Percentiles rank a stretch among this genome's conserved stretches.
Evolutionary conservation across 2,797 vertebrate species (phyloP).

Genomic region (Paratrypauchen microcephalus): DNA sequence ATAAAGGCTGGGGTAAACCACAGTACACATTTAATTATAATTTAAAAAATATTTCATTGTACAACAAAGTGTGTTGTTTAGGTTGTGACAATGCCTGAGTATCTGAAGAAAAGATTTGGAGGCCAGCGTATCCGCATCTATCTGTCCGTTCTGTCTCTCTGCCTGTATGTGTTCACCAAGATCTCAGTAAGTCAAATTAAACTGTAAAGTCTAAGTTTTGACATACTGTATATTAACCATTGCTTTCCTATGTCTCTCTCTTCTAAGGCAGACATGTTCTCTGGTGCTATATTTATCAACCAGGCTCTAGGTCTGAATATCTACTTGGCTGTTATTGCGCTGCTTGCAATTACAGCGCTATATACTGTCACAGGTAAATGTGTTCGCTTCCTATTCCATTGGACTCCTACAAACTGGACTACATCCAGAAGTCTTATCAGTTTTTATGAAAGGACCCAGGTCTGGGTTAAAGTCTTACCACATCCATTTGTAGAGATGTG

Average conservation of each 20-base stretch:
- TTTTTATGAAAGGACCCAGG: slow-evolving; percentile 9
- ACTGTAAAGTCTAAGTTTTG: neutral
- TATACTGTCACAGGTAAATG: slow-evolving; percentile 90
- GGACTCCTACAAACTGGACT: neutral
- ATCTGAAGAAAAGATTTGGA: slow-evolving; percentile 90
- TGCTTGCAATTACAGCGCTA: slow-evolving; percentile 85
- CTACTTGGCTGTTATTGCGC: slow-evolving; percentile 85
- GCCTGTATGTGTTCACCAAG: slow-evolving; percentile 87
- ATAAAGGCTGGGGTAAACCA: slow-evolving; percentile 87
- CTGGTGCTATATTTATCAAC: slow-evolving; percentile 94
- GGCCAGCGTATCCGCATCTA: slow-evolving; percentile 91
- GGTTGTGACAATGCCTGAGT: slow-evolving; percentile 96
- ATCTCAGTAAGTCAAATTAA: slow-evolving; percentile 86
- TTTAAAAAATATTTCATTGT: neutral
- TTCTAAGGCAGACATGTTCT: slow-evolving; percentile 92
- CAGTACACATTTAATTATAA: slow-evolving; percentile 5
- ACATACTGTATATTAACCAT: neutral
- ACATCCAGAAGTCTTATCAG: slow-evolving; percentile 40
- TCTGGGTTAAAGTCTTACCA: slow-evolving; percentile 60
- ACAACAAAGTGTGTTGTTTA: slow-evolving; percentile 48
- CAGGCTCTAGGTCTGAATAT: slow-evolving; percentile 87
- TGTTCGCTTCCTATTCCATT: slow-evolving; percentile 7
- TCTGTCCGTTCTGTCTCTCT: slow-evolving; percentile 87
- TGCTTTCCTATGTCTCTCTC: neutral
- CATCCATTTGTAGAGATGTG: slow-evolving; percentile 10